Conservation (phyloP, 2,113 vertebrate species). For the Eretmochelys imbricata region DNA sequence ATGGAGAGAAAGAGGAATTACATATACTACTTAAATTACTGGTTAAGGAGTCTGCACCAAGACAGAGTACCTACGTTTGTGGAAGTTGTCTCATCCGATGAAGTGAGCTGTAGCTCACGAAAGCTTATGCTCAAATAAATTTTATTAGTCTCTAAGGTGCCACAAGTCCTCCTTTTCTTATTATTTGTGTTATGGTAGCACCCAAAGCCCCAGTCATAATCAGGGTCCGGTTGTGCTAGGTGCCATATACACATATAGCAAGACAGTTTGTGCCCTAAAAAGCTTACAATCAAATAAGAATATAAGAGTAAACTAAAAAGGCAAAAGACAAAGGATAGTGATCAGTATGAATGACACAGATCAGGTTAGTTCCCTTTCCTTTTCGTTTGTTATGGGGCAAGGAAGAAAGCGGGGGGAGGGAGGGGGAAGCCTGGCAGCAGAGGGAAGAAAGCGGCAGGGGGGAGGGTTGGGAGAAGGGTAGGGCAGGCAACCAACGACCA, state of each 20-base stretch:
- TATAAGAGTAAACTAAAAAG: neutral
- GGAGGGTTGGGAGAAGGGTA: neutral
- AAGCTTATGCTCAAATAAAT: too few relatives aligned
- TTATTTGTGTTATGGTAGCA: neutral
- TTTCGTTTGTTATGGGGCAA: neutral
- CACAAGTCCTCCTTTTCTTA: neutral
- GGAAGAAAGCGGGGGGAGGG: neutral
- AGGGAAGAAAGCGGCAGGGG: neutral
- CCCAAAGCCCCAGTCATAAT: neutral
- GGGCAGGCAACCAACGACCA: neutral
- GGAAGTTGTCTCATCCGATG: neutral
- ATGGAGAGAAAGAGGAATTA: neutral
- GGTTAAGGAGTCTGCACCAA: neutral
- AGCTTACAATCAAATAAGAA: neutral
- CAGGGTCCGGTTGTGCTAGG: neutral
- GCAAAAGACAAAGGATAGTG: neutral
- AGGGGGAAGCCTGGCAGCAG: neutral
- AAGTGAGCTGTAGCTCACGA: too few relatives aligned
- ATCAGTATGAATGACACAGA: neutral
- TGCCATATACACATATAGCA: neutral
- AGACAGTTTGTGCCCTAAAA: neutral
- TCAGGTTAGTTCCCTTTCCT: neutral
- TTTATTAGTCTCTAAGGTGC: too few relatives aligned
- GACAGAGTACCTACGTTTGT: neutral
- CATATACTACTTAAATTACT: neutral